phyloP scores from a whole-genome alignment of 2,113 vertebrate species.

The Eidolon helvum region DNA sequence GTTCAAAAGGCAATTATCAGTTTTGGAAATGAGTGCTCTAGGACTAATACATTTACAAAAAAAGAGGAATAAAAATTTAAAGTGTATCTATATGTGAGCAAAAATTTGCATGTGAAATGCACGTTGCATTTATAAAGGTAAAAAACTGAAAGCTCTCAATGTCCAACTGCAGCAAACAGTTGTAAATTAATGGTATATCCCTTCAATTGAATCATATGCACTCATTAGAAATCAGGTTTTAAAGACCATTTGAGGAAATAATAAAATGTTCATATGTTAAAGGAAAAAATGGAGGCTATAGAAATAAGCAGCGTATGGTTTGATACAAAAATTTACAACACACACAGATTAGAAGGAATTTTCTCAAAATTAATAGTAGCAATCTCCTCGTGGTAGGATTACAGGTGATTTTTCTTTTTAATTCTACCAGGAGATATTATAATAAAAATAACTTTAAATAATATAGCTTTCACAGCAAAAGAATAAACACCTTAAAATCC shows the following conservation, averaged over 20 bases:
- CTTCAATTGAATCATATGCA: not conserved
- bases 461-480: conserved; percentile 18
- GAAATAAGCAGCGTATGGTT: not conserved
- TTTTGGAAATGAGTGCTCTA: not conserved
- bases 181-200: not conserved
- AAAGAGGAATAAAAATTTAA: not conserved
- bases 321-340: conserved; percentile 34
- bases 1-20: conserved; percentile 23
- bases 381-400: not conserved
- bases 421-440: conserved; percentile 8
- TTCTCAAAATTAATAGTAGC: conserved; percentile 13
- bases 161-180: not conserved
- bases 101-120: conserved; percentile 13
- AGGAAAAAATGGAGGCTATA: not conserved
- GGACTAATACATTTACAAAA: conserved; percentile 18
- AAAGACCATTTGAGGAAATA: conserved; percentile 4
- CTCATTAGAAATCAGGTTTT: conserved; percentile 16
- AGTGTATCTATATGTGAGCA: not conserved
- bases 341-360: not conserved
- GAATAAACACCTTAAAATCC: not conserved
- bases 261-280: not conserved
- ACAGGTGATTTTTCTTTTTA: not conserved
- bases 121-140: not conserved
- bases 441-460: conserved; percentile 32
- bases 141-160: not conserved